Percentiles rank a stretch among this genome's conserved stretches.
phyloP scores from a whole-genome alignment of 1,140 invertebrate species.

The Eubasilissa regina region DNA sequence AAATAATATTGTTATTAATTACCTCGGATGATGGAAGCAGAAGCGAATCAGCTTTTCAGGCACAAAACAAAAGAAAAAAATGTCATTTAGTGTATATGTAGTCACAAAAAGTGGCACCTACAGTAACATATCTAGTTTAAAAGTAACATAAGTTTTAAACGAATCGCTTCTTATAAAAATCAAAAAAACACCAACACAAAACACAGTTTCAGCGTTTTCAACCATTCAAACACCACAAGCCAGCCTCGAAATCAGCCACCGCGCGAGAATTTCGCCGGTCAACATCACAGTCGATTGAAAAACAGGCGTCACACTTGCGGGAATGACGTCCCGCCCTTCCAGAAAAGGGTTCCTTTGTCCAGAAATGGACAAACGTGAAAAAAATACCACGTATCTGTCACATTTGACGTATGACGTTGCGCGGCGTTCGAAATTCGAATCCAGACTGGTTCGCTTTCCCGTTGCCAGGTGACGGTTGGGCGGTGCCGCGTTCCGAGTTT shows the following conservation, averaged over 20 bases:
- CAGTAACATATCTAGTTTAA: too few species aligned
- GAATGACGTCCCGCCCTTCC: not conserved
- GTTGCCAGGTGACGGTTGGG: conserved; percentile 37
- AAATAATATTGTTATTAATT: too few species aligned
- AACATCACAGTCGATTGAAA: not conserved
- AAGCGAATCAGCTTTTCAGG: too few species aligned
- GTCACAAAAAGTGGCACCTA: too few species aligned
- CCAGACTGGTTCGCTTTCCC: conserved; percentile 29
- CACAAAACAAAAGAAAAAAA: too few species aligned
- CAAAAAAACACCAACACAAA: not conserved
- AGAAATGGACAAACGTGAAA: conserved; percentile 13
- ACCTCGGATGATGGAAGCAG: too few species aligned
- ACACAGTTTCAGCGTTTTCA: not conserved
- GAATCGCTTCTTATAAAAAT: too few species aligned
- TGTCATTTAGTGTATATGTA: too few species aligned
- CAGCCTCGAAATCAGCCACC: not conserved
- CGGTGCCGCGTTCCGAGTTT: conserved; percentile 14
- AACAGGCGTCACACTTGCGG: not conserved
- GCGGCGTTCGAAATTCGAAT: conserved; percentile 46
- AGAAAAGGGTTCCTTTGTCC: not conserved
- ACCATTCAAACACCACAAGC: not conserved
- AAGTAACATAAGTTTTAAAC: too few species aligned
- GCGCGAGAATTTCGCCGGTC: too few species aligned
- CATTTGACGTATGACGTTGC: conserved; percentile 22
- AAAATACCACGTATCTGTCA: conserved; percentile 17